Base-by-base conservation (phyloP, 1,140 invertebrate species). In the Fopius arisanus region DNA sequence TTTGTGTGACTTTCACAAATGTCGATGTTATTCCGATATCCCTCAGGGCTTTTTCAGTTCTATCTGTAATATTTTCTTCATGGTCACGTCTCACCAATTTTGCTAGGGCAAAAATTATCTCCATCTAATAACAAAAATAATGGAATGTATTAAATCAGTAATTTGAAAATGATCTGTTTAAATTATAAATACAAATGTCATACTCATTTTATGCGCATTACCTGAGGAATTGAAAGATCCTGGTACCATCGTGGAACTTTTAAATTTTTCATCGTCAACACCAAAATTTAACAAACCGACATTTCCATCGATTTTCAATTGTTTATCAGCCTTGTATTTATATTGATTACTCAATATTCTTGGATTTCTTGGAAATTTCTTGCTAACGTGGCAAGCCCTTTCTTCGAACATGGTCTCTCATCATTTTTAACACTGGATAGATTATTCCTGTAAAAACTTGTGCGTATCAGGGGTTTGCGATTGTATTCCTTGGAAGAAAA, bases 221-320 rank as follows among this genome's bases (percentile, higher is more conserved):
- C 86, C 80, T 88, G 86, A 16, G 77, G 37, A n/a, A 78, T 69
- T 0, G 86, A 88, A 69, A 85, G 80, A 48, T 87, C 86, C 74
- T 84, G 81, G 65, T 86, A 88, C 86, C 86, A 88, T 48, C 75
- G 74, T 2, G 86, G 86, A n/a, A 74, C 31, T 26, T 63, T 23
- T 14, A 2, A 71, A n/a, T 43, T 67, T 21, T 41, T 29, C 48
- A 72, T 72, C 68, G 48, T 72, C 67, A 31, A 48, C 14, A 26
- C 7, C 14, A 14, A 31, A 23, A 48, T 26, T 28, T 41, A 29
- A n/a, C 41, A 43, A 12, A 14, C n/a, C 68, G 12, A 66, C 70
- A 54, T 74, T 29, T 54, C 23, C 29, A 19, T 48, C 28, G 41
- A 70, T 26, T 51, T 51, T 66, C 37, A 70, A 48, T 28, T 70